Evolutionary conservation across 2,888 invertebrate genomes (phyloP), one percentile per base, ranked within the genome.

Genomic region (Falcaria lacertinaria): DNA sequence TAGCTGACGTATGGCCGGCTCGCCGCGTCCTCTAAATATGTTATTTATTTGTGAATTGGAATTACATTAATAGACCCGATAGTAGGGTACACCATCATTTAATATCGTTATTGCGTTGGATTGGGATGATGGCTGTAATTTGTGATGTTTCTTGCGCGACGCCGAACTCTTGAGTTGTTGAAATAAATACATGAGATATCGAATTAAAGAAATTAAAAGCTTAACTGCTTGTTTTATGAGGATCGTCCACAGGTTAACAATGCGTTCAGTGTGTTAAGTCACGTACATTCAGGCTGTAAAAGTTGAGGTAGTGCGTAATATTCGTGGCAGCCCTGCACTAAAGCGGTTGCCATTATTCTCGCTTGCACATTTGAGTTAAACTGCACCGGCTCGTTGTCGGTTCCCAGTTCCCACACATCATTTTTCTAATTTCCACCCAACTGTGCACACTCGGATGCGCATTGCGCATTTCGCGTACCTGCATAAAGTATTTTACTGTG

Each of bases 351-450:
- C 80, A 83, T 86, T 85, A 81, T 80, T 86, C 82, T 74, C 80
- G 63, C 46, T 68, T 66, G 73, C 75, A 78, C 77, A 77, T 76
- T 73, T 69, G 63, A 74, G 69, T 67, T 76, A 83, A 87, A 86
- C 85, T 84, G 76, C 82, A 68, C 70, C 62, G 61, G 63, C 64
- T 54, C 54, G 52, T 48, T 48, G 64, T 67, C 64, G 64, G 78
- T 86, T 87, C 86, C 86, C 86, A 86, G 78, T 86, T 87, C 86
- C 86, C 86, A 86, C 88, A 85, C 80, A 79, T 79, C 74, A 78
- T 80, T 80, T 80, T 83, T 82, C 80, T 83, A 80, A 83, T 78
- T 77, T 72, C 65, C 72, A 69, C 66, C 62, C 62, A 69, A 72
- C 71, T 65, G 8, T 28, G 61, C 73, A 69, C 70, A 70, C 69